Base-by-base conservation (phyloP, 2,888 invertebrate species). In the Bombylius discolor region DNA sequence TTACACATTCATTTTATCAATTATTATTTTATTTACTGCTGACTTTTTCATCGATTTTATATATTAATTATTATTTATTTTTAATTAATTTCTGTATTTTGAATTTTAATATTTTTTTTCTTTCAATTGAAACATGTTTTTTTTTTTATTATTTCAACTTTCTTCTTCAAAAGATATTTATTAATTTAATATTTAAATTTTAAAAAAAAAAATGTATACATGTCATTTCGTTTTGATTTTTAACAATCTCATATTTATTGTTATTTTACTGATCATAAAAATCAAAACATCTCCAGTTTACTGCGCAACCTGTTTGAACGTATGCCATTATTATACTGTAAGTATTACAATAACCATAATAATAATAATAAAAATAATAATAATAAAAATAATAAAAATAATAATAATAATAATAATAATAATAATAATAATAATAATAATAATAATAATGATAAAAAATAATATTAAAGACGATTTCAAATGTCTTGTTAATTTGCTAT, bases 401-500 rank as follows among this genome's bases (percentile, higher is more conserved):
- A 49, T 53, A 44, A 53, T 53, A 49, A 50, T 50, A 54, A 39
- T 39, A 39, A n/a, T n/a, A n/a, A 39, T 39, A 9, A 42, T 42
- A 11, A 42, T 36, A 36, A 36, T 42, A 42, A 42, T 42, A 42
- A 42, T 42, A 42, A 42, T 47, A 52, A 52, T 52, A 52, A 47
- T 47, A 52, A 52, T 47, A 52, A 50, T 50, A 33, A 53, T 53
- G 49, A 53, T 49, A 49, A 53, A 49, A 54, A 54, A 49, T 47
- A 47, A 54, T 11, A 11, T 11, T 59, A 61, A 61, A 59, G 59
- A 60, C 59, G 59, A 61, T 58, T 61, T 61, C 58, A 59, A 61
- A 61, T 60, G 58, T 58, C 61, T 61, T 59, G 61, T 61, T 61
- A 61, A 61, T 61, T 61, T 58, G 59, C 59, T 56, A 60, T 61